Conservation (phyloP, 2,113 vertebrate species). For the Scolopax mira region DNA sequence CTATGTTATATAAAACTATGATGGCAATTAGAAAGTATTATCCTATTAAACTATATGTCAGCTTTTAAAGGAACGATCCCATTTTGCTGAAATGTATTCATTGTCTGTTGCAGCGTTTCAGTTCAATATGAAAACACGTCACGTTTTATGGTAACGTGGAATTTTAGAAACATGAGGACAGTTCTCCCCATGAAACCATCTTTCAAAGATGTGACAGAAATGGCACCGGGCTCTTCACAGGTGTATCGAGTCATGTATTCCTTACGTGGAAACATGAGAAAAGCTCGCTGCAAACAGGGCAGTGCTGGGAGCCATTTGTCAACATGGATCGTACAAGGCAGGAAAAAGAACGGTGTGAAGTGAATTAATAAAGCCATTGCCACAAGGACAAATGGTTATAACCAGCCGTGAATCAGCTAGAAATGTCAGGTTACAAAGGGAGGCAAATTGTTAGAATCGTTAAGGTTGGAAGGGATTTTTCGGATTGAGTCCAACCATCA, state of each 20-base stretch:
- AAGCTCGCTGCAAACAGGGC: not conserved
- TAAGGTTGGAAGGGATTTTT: not conserved
- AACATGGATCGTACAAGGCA: fast-evolving
- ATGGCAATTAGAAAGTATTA: not conserved
- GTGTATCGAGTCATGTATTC: not conserved
- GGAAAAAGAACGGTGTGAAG: fast-evolving
- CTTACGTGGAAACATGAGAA: not conserved
- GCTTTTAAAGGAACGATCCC: not conserved
- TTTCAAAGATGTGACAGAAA: not conserved
- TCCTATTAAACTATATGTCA: not conserved
- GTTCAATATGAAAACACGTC: not conserved
- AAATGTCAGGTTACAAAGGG: not conserved
- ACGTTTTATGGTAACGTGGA: not conserved
- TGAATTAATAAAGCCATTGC: not conserved
- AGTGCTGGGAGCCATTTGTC: not conserved
- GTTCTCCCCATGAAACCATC: fast-evolving
- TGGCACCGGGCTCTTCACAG: not conserved
- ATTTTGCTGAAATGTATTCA: not conserved
- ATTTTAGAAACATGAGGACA: fast-evolving
- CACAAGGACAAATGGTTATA: not conserved
- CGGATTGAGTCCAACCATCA: not conserved
- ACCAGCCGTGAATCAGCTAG: not conserved
- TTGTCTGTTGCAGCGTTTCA: not conserved
- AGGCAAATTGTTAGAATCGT: not conserved
- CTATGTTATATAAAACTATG: not conserved